Conservation (phyloP, 2,113 vertebrate genomes). For the Lichenostomus cassidix region DNA sequence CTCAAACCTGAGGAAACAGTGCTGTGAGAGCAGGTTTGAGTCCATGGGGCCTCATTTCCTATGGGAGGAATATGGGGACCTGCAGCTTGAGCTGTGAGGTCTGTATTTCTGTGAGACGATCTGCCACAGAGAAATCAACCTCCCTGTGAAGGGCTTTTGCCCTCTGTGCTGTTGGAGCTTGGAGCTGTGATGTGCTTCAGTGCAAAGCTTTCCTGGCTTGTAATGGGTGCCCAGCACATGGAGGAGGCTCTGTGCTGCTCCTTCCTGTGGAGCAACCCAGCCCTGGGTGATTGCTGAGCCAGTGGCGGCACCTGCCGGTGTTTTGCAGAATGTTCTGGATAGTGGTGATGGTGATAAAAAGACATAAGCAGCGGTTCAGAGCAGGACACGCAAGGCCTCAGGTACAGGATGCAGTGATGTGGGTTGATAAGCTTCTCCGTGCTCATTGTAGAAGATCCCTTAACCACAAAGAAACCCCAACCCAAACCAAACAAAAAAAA, state of each 20-base stretch:
- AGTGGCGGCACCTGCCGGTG: slow-evolving; percentile 47
- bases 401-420: neutral
- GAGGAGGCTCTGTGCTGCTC: neutral
- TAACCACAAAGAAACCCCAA: neutral
- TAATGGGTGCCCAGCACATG: neutral
- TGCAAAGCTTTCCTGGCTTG: neutral
- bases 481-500: no score
- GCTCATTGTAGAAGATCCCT: neutral
- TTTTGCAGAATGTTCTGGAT: neutral
- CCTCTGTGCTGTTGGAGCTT: neutral
- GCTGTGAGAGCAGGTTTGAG: neutral
- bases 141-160: neutral
- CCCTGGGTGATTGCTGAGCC: neutral
- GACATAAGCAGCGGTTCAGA: neutral
- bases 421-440: neutral
- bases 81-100: neutral
- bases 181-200: neutral
- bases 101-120: neutral
- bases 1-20: neutral
- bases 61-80: neutral
- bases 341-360: neutral
- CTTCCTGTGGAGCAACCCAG: neutral
- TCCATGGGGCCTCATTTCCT: neutral
- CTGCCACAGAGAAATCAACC: neutral
- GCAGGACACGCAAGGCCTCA: neutral